These are phyloP conservation scores for Temnothorax ravouxi DNA, from an alignment of 2,888 invertebrate species.

Conservation along the genomic window DNA sequence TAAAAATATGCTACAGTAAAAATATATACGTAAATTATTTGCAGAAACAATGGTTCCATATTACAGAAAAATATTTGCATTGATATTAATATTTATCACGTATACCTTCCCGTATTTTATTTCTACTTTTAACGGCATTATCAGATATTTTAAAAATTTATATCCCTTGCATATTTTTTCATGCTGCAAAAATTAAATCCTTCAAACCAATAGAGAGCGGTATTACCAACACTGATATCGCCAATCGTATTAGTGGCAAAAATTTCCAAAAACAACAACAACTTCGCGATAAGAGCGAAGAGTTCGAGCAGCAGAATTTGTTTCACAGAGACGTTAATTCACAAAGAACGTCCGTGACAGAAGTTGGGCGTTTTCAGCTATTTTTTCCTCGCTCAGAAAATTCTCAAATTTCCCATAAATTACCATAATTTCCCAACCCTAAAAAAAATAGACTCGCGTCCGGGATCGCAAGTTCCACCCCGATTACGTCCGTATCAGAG, in stretches of 20 bases:
- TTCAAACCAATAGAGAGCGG: neutral
- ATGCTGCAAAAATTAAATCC: constrained; percentile 1
- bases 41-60: constrained; percentile 40
- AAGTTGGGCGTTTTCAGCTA: neutral
- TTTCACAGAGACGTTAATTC: constrained; percentile 1
- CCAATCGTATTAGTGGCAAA: neutral
- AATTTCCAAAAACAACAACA: constrained; percentile 7
- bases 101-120: constrained; percentile 31
- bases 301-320: neutral
- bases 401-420: constrained; percentile 44
- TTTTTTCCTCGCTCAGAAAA: neutral
- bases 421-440: constrained; percentile 21
- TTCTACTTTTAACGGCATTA: constrained; percentile 26
- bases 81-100: constrained; percentile 53
- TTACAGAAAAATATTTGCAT: constrained; percentile 48
- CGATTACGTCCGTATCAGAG: constrained; percentile 51
- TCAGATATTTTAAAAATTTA: constrained; percentile 25
- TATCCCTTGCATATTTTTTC: constrained; percentile 18
- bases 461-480: constrained; percentile 25
- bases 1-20: constrained; percentile 44
- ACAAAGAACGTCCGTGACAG: neutral
- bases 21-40: constrained; percentile 52
- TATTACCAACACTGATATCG: neutral
- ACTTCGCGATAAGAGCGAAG: neutral
- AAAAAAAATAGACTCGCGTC: constrained; percentile 14